Percentiles rank a stretch among this genome's conserved stretches.
Evolutionary conservation across 2,113 vertebrate genomes (phyloP).

Genomic region (Anarrhichthys ocellatus): DNA sequence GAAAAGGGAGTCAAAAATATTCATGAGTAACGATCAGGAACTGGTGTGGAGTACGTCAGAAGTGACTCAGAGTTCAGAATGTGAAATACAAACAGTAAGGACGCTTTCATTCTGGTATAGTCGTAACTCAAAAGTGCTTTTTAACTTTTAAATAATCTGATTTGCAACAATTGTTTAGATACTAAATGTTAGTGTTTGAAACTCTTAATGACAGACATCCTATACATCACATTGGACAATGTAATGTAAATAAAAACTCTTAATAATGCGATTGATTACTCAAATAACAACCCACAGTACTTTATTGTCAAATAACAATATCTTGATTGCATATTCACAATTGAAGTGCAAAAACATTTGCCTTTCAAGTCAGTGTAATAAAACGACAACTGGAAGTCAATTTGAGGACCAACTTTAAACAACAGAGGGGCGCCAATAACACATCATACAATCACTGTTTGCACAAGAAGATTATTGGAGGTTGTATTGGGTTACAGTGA

Average conservation of each 20-base stretch:
- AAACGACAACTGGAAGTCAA: not conserved
- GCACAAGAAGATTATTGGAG: not conserved
- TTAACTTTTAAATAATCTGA: not conserved
- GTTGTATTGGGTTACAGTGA: not conserved
- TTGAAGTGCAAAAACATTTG: slow-evolving; percentile 56
- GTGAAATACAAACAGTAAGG: not conserved
- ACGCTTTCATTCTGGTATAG: not conserved
- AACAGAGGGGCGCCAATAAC: not conserved
- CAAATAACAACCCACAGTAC: slow-evolving; percentile 42
- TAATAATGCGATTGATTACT: not conserved
- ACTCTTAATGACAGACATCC: slow-evolving; percentile 1
- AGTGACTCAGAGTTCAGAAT: not conserved
- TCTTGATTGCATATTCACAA: slow-evolving; percentile 47
- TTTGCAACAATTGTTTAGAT: not conserved
- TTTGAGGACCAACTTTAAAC: not conserved
- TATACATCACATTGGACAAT: slow-evolving; percentile 1
- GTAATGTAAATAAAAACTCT: slow-evolving; percentile 4
- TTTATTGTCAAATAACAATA: slow-evolving; percentile 55
- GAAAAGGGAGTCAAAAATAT: too few species aligned
- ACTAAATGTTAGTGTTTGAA: not conserved
- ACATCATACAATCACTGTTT: not conserved
- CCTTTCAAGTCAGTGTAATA: slow-evolving; percentile 14
- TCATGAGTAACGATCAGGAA: too few species aligned
- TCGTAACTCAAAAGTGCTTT: not conserved
- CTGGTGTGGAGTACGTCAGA: not conserved